Evolutionary conservation across 1,140 invertebrate genomes (phyloP).

Genomic region (Drosophila lowei): DNA sequence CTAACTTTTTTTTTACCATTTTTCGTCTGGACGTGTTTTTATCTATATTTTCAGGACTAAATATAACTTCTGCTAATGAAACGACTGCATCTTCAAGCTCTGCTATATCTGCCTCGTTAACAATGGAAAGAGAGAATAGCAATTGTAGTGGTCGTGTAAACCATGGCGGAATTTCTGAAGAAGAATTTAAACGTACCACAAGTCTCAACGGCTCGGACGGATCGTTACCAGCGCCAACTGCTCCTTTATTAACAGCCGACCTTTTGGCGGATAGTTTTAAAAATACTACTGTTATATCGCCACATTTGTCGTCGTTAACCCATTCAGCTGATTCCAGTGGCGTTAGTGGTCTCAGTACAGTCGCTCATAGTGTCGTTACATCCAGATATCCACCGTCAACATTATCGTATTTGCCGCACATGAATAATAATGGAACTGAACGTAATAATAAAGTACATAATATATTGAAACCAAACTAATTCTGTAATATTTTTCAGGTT

Average conservation of each 20-base stretch:
- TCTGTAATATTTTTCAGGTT: constrained; percentile 21
- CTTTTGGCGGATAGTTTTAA: constrained; percentile 50
- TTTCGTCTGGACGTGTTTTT: too few relatives aligned
- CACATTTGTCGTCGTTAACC: constrained; percentile 17
- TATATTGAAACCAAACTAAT: not conserved
- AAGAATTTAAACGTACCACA: constrained; percentile 10
- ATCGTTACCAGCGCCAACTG: constrained; percentile 10
- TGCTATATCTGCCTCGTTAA: constrained; percentile 25
- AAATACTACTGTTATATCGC: constrained; percentile 35
- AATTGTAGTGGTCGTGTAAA: constrained; percentile 45
- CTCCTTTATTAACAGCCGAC: constrained; percentile 28
- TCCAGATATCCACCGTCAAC: constrained; percentile 39
- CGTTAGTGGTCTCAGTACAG: not conserved
- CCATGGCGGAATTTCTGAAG: constrained; percentile 22
- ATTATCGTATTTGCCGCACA: constrained; percentile 45
- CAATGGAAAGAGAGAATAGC: constrained; percentile 52
- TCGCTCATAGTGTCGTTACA: not conserved
- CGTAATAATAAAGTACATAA: constrained; percentile 29
- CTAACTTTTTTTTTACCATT: too few relatives aligned
- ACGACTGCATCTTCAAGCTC: constrained; percentile 24
- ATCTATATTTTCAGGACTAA: constrained; percentile 13
- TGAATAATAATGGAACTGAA: constrained; percentile 46
- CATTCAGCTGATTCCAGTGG: constrained; percentile 16
- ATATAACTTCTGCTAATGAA: constrained; percentile 17
- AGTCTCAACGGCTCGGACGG: constrained; percentile 9